A percentile compares a stretch with the other conserved stretches of the same genome.
These are phyloP conservation scores for Cassiopea xamachana DNA, from an alignment of 30 jellyfish, hydroid and myxozoan genomes.

Conservation along the genomic window DNA sequence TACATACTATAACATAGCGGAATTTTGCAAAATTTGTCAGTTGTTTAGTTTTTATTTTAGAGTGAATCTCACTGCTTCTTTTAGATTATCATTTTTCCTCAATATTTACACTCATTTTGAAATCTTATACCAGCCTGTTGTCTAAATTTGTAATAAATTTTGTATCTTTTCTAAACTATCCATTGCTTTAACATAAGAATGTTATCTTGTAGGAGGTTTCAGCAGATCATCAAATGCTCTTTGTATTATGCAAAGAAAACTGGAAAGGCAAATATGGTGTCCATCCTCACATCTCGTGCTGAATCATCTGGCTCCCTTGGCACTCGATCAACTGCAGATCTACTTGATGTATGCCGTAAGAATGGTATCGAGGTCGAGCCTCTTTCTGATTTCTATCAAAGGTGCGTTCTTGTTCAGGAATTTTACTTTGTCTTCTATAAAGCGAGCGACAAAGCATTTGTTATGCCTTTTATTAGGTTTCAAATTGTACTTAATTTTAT, in stretches of 20 bases:
- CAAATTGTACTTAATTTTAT: no score
- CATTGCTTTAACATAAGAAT: background rate
- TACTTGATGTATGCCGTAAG: constrained; percentile 75
- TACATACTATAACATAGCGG: no score
- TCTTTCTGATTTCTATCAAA: constrained; percentile 83
- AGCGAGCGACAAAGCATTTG: background rate
- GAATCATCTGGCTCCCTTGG: constrained; percentile 80
- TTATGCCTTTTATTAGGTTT: no score
- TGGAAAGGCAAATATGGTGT: constrained; percentile 65
- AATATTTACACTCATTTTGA: no score
- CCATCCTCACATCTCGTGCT: constrained; percentile 78
- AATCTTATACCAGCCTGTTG: no score
- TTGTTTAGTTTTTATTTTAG: no score
- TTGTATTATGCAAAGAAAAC: constrained; percentile 80
- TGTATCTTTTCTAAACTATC: no score
- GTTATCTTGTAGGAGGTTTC: constrained; percentile 79
- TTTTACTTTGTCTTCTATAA: background rate
- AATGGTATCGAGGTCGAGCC: constrained; percentile 85
- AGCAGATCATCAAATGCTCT: constrained; percentile 92
- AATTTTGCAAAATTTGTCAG: no score
- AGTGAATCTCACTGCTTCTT: no score
- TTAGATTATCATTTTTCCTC: no score
- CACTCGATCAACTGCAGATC: constrained; percentile 82
- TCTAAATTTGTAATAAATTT: no score
- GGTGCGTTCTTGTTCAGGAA: constrained; percentile 44